Conservation (phyloP, 2,797 vertebrate species). For the Coregonus ussuriensis region DNA sequence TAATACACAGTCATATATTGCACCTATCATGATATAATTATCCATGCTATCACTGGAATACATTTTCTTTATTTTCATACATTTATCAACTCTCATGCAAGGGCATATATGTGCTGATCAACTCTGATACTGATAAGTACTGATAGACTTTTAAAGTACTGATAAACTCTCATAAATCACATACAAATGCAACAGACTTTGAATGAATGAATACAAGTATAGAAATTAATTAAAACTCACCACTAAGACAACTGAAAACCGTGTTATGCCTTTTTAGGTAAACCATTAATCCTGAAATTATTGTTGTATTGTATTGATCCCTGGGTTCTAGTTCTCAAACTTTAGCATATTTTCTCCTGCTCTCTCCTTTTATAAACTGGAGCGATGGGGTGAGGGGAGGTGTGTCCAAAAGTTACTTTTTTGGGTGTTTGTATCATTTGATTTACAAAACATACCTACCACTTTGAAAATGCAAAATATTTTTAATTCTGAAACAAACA, state of each 20-base stretch:
- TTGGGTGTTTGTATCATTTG: too few relatives aligned
- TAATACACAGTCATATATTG: too few relatives aligned
- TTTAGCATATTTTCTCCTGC: background rate
- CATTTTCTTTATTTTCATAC: background rate
- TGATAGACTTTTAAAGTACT: background rate
- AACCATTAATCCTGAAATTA: constrained; percentile 12
- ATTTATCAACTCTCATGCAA: background rate
- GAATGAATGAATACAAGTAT: background rate
- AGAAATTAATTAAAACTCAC: background rate
- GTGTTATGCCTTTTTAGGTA: background rate
- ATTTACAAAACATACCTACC: too few relatives aligned
- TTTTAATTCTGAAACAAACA: too few relatives aligned
- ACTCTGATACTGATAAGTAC: too few relatives aligned
- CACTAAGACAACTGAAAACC: background rate
- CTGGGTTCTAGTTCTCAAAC: too few relatives aligned
- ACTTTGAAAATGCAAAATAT: too few relatives aligned
- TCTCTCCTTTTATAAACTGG: constrained; percentile 13
- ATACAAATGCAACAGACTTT: background rate
- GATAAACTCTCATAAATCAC: background rate
- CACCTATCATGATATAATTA: background rate
- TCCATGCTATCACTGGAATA: too few relatives aligned
- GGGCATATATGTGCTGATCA: too few relatives aligned
- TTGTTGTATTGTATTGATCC: background rate
- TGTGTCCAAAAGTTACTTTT: background rate
- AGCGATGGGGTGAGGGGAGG: constrained; percentile 5